Evolutionary conservation across 2,797 vertebrate species (phyloP).

Genomic region (Coracias cyanogaster): DNA sequence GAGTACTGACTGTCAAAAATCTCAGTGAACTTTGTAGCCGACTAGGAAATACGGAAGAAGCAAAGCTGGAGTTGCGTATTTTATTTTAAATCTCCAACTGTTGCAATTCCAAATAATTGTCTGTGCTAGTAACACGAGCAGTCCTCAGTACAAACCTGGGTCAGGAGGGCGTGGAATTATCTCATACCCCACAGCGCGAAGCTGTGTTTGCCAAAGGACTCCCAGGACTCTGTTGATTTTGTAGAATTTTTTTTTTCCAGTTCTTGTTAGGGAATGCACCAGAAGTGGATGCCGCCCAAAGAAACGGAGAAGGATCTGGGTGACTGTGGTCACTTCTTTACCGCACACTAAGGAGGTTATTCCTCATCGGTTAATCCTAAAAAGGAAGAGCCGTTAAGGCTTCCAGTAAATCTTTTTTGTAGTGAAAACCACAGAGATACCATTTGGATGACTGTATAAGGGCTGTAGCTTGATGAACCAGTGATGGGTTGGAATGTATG

Average conservation of each 20-base stretch:
- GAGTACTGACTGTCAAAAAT: background rate
- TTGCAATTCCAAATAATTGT: background rate
- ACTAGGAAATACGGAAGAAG: background rate
- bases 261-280: background rate
- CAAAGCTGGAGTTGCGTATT: background rate
- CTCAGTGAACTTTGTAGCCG: background rate
- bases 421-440: background rate
- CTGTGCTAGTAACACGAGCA: background rate
- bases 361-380: background rate
- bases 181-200: background rate
- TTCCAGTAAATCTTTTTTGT: background rate
- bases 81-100: background rate
- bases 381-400: background rate
- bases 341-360: background rate
- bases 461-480: fast-evolving
- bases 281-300: background rate
- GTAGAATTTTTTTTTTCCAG: background rate
- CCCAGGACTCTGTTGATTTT: background rate
- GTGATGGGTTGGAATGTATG: background rate
- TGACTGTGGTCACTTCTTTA: background rate
- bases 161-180: background rate
- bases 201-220: background rate
- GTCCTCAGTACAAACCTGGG: background rate
- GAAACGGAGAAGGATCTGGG: background rate
- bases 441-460: background rate